Conservation (phyloP, 2,888 invertebrate genomes). For the Hyppa rectilinea region DNA sequence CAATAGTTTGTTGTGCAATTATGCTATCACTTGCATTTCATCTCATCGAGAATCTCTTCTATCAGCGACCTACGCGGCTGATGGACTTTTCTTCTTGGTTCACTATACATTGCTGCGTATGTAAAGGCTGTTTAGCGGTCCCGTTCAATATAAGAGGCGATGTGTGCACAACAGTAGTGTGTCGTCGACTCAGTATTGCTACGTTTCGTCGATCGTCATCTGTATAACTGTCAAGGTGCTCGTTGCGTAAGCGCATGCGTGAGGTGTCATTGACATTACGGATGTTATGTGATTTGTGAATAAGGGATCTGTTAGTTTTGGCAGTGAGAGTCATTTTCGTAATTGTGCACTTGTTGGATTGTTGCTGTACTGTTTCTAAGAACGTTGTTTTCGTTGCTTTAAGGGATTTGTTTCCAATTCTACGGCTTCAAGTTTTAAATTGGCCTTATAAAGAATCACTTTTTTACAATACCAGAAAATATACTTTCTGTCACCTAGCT, state of each 20-base stretch:
- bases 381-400: slow-evolving; percentile 23
- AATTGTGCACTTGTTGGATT: slow-evolving; percentile 38
- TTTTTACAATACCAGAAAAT: not conserved
- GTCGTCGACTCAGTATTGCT: slow-evolving; percentile 69
- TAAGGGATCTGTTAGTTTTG: slow-evolving; percentile 76
- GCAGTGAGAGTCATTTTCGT: slow-evolving; percentile 72
- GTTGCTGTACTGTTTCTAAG: slow-evolving; percentile 45
- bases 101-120: slow-evolving; percentile 63
- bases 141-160: slow-evolving; percentile 35
- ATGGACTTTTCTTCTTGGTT: slow-evolving; percentile 57
- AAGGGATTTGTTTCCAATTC: not conserved
- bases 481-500: no score
- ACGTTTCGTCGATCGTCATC: slow-evolving; percentile 80
- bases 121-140: not conserved
- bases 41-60: slow-evolving; percentile 79
- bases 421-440: not conserved
- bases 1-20: slow-evolving; percentile 88
- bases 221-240: slow-evolving; percentile 86
- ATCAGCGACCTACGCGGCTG: slow-evolving; percentile 68
- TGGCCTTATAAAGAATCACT: not conserved
- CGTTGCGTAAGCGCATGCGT: slow-evolving; percentile 85
- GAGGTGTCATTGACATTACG: slow-evolving; percentile 88
- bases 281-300: slow-evolving; percentile 78
- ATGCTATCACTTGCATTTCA: slow-evolving; percentile 85
- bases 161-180: slow-evolving; percentile 60